Evolutionary conservation across 37 sponge, comb jelly and placozoan species (phyloP), one percentile per base, ranked within the genome.

Genomic region (Oopsacas minuta): DNA sequence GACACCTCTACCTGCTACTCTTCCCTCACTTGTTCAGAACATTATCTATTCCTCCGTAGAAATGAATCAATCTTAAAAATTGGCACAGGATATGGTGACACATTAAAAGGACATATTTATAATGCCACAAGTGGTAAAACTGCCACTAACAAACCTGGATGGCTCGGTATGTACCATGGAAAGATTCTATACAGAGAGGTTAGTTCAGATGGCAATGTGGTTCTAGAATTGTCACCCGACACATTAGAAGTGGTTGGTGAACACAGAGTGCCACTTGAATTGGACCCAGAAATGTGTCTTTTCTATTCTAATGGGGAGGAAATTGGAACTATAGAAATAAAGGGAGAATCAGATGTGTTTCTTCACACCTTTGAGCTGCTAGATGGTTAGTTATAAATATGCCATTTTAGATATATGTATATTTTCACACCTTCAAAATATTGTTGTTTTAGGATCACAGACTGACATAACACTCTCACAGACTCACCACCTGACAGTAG

Each of bases 101-200:
- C 75, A 25, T n/a, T 61, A 10, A 61, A n/a, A 12, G 75, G 75
- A 61, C 75, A 61, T 34, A 61, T 61, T 61, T 61, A 61, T n/a
- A n/a, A 10, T 34, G 20, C 75, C 75, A 61, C 20, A 12, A 10
- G 28, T 10, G 75, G 75, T 3, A 61, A 25, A 61, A 61, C 75
- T 5, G 22, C 75, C 22, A 3, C 22, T 61, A 34, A 61, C 30
- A 10, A 34, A 12, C 28, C 75, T 12, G 75, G 75, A 34, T 61
- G 75, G 75, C 75, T 61, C 1, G 75, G 75, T 5, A 25, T 61
- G 75, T 61, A n/a, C 28, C 28, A 34, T 3, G 75, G 22, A 3
- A 61, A 61, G 28, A 3, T 61, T 61, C 75, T 61, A 12, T 61
- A 32, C 30, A 10, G 75, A 34, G 75, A 61, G 28, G 22, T 61